Percentiles rank a stretch among this genome's conserved stretches.
phyloP scores from a whole-genome alignment of 1,140 invertebrate species.

The Lanistes nyassanus region DNA sequence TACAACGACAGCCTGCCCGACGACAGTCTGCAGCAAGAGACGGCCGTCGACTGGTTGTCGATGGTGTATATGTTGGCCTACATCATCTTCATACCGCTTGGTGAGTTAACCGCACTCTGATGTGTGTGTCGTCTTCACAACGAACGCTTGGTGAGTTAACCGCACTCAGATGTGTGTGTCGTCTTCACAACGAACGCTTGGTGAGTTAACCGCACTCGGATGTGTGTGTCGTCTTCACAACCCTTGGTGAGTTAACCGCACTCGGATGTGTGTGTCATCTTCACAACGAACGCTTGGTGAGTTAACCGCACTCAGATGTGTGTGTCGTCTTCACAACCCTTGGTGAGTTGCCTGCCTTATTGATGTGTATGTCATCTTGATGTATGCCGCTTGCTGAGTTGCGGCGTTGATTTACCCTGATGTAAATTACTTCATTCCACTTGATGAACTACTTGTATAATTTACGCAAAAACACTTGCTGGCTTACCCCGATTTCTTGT shows the following conservation, averaged over 20 bases:
- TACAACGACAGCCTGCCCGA: conserved; percentile 64
- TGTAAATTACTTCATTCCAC: too few relatives aligned
- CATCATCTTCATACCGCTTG: conserved; percentile 78
- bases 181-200: not conserved
- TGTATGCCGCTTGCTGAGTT: too few relatives aligned
- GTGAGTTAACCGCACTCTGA: conserved; percentile 47
- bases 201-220: not conserved
- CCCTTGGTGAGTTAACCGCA: conserved; percentile 31
- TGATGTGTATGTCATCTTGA: not conserved
- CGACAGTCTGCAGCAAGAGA: conserved; percentile 54
- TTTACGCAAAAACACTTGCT: too few relatives aligned
- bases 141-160: conserved; percentile 1
- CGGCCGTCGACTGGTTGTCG: conserved; percentile 90
- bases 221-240: not conserved
- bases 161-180: too few relatives aligned
- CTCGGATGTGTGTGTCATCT: conserved; percentile 72
- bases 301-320: too few relatives aligned
- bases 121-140: conserved; percentile 77
- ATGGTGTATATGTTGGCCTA: conserved; percentile 97
- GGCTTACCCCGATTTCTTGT: too few relatives aligned
- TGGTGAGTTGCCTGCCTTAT: not conserved
- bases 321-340: not conserved
- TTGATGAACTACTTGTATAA: too few relatives aligned
- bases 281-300: conserved; percentile 68
- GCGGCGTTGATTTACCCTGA: too few relatives aligned